Percentiles rank a stretch among this genome's conserved stretches.
These are phyloP conservation scores for Gambelia wislizenii DNA, from an alignment of 2,797 vertebrate species.

Conservation along the genomic window DNA sequence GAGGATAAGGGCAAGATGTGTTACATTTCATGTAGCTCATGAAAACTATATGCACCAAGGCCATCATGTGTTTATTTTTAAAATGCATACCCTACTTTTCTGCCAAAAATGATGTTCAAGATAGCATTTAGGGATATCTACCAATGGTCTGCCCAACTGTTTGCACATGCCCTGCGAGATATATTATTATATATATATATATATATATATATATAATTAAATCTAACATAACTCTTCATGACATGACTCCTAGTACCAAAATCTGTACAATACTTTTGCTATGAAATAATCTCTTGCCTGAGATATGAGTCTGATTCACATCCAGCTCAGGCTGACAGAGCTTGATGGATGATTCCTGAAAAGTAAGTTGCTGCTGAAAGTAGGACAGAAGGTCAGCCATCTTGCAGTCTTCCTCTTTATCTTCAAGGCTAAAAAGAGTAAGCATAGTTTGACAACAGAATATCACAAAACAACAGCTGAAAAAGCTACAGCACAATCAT, in stretches of 20 bases:
- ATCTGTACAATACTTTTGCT: background rate
- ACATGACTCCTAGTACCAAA: background rate
- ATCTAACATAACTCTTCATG: background rate
- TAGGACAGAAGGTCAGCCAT: slow-evolving; percentile 91
- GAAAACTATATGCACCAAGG: background rate
- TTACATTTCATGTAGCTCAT: background rate
- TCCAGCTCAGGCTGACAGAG: slow-evolving; percentile 91
- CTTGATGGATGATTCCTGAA: slow-evolving; percentile 89
- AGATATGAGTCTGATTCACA: slow-evolving; percentile 90
- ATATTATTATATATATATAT: too few species aligned
- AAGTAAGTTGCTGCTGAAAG: slow-evolving; percentile 92
- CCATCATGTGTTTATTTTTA: background rate
- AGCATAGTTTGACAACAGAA: slow-evolving; percentile 25
- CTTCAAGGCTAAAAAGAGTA: slow-evolving; percentile 81
- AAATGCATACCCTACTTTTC: background rate
- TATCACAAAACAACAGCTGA: slow-evolving; percentile 38
- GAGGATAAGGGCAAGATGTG: background rate
- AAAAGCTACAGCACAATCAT: background rate
- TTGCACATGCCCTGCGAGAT: background rate
- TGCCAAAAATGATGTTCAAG: background rate
- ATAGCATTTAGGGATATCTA: background rate
- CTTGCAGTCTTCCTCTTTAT: slow-evolving; percentile 84
- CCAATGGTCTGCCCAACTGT: background rate
- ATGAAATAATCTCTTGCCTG: slow-evolving; percentile 79
- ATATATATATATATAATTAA: too few species aligned